These are phyloP conservation scores for Osmoderma eremita DNA, from an alignment of 2,888 invertebrate genomes.

Conservation along the genomic window DNA sequence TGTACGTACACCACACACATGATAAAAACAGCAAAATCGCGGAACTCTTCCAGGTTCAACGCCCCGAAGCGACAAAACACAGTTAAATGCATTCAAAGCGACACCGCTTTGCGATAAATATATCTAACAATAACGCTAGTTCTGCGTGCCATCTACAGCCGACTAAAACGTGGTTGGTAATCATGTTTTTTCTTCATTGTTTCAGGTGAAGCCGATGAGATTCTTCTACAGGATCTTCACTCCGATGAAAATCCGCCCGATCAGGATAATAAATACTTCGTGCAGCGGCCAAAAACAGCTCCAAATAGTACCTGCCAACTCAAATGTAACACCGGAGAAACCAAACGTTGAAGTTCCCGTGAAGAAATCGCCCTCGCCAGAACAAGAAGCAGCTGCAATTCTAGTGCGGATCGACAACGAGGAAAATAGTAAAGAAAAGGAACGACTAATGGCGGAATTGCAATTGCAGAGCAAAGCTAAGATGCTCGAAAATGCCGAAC, in stretches of 20 bases:
- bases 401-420: constrained; percentile 38
- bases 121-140: constrained; percentile 6
- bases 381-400: neutral
- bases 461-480: constrained; percentile 59
- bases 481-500: constrained; percentile 13
- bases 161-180: neutral
- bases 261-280: constrained; percentile 60
- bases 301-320: constrained; percentile 58
- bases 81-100: neutral
- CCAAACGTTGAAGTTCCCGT: neutral
- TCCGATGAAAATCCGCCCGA: constrained; percentile 60
- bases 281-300: constrained; percentile 60
- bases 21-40: constrained; percentile 16
- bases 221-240: constrained; percentile 72
- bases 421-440: constrained; percentile 52
- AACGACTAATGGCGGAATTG: constrained; percentile 59
- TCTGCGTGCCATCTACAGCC: too few species aligned
- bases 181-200: constrained; percentile 44
- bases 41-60: constrained; percentile 31
- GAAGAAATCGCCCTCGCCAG: constrained; percentile 5
- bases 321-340: constrained; percentile 40
- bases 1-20: neutral
- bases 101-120: constrained; percentile 7
- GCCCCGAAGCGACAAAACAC: neutral
- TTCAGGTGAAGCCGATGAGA: constrained; percentile 72